These are phyloP conservation scores for Galeopterus variegatus DNA, from an alignment of 2,113 vertebrate genomes.

Conservation along the genomic window DNA sequence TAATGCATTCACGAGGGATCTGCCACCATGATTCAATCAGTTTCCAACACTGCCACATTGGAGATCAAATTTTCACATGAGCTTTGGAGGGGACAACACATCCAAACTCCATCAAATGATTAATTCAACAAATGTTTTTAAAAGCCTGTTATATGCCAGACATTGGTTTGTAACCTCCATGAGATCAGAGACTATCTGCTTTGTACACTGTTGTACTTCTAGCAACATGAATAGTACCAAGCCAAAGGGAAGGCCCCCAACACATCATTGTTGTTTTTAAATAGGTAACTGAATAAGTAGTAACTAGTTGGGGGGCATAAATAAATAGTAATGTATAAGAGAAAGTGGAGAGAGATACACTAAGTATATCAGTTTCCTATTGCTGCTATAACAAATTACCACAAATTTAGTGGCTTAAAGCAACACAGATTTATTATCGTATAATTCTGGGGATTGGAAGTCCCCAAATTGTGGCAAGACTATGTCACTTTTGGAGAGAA, in stretches of 20 bases:
- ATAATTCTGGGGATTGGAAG: neutral
- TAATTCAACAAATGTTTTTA: conserved; percentile 40
- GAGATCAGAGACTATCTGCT: neutral
- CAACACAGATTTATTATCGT: neutral
- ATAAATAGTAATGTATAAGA: neutral
- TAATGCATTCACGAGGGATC: no score
- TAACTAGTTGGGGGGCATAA: neutral
- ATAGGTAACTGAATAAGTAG: neutral
- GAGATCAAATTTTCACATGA: no score
- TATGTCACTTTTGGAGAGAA: neutral
- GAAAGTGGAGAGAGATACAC: neutral
- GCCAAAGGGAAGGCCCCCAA: neutral
- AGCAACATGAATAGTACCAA: neutral
- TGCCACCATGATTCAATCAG: no score
- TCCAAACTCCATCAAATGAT: neutral
- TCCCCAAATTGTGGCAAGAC: neutral
- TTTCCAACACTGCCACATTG: no score
- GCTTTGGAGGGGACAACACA: no score
- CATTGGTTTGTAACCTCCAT: neutral
- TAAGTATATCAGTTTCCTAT: neutral
- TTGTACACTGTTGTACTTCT: neutral
- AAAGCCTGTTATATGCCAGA: neutral
- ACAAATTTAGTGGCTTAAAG: conserved; percentile 23
- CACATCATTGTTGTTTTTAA: neutral
- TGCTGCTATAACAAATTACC: neutral